A percentile compares a stretch with the other conserved stretches of the same genome.
These are phyloP conservation scores for Gymnarchus niloticus DNA, from an alignment of 2,113 vertebrate species.

Conservation along the genomic window DNA sequence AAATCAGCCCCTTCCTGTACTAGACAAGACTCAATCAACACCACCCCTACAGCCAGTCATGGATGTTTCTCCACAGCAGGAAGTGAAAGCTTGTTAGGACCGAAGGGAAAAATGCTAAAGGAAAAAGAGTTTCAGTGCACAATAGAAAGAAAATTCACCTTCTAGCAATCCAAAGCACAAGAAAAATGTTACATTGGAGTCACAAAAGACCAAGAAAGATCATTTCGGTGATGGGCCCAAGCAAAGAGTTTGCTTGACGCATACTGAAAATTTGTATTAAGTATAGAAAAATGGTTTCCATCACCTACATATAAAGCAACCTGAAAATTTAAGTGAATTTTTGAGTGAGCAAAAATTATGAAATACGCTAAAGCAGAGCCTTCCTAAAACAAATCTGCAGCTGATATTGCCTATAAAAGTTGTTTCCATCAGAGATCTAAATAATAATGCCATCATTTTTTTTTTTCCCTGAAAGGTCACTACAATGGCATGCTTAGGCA, in stretches of 20 bases:
- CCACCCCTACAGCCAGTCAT: not conserved
- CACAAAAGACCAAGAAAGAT: not conserved
- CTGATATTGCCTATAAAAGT: not conserved
- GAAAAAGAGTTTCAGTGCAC: not conserved
- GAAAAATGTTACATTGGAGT: not conserved
- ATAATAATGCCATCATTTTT: not conserved
- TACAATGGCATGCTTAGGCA: not conserved
- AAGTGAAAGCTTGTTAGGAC: conserved; percentile 10
- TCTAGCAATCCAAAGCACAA: not conserved
- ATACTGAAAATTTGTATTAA: not conserved
- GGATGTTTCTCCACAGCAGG: not conserved
- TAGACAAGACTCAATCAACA: not conserved
- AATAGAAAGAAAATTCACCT: not conserved
- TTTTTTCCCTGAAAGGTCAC: not conserved
- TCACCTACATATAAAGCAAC: not conserved
- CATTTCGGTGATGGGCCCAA: not conserved
- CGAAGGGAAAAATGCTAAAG: not conserved
- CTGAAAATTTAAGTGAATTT: not conserved
- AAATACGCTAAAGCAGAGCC: not conserved
- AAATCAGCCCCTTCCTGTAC: not conserved
- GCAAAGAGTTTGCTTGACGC: not conserved
- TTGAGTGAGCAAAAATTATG: not conserved
- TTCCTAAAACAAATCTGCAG: not conserved
- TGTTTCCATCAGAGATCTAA: not conserved
- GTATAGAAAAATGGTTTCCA: not conserved